phyloP scores from a whole-genome alignment of 2,888 invertebrate species.

The Ceraclea dissimilis region DNA sequence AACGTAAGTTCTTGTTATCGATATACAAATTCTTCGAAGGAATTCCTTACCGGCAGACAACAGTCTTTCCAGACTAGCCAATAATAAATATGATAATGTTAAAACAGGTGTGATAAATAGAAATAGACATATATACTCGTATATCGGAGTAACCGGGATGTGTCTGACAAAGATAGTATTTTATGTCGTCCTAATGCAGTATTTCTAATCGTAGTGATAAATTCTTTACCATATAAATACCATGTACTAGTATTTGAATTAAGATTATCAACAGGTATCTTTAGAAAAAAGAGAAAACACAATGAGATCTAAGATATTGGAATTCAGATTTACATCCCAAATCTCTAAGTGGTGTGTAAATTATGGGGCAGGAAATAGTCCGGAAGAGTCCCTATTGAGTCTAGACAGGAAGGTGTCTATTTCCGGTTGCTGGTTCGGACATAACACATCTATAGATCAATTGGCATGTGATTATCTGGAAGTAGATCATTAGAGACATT shows the following conservation, averaged over 20 bases:
- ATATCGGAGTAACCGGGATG: neutral
- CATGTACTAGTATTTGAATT: too few relatives aligned
- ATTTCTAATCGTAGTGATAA: too few relatives aligned
- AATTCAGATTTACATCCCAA: neutral
- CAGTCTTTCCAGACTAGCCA: too few relatives aligned
- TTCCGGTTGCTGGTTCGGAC: conserved; percentile 12
- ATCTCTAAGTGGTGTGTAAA: conserved; percentile 10
- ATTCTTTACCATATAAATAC: too few relatives aligned
- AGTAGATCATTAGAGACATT: conserved; percentile 2
- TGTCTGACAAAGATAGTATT: neutral
- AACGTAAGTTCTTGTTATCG: neutral
- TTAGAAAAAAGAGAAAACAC: neutral
- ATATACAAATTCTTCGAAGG: neutral
- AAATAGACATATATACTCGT: too few relatives aligned
- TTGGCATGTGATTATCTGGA: conserved; percentile 4
- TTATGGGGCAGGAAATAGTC: conserved; percentile 9
- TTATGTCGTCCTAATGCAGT: too few relatives aligned
- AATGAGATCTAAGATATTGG: neutral
- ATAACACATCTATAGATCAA: conserved; percentile 4
- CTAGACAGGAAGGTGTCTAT: conserved; percentile 13
- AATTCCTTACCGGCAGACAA: neutral
- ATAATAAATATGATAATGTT: neutral
- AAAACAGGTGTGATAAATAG: neutral
- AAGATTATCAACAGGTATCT: neutral
- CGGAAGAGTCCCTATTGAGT: conserved; percentile 16